phyloP scores from a whole-genome alignment of 1,140 invertebrate species.

The Pseudomyrmex sp. region DNA sequence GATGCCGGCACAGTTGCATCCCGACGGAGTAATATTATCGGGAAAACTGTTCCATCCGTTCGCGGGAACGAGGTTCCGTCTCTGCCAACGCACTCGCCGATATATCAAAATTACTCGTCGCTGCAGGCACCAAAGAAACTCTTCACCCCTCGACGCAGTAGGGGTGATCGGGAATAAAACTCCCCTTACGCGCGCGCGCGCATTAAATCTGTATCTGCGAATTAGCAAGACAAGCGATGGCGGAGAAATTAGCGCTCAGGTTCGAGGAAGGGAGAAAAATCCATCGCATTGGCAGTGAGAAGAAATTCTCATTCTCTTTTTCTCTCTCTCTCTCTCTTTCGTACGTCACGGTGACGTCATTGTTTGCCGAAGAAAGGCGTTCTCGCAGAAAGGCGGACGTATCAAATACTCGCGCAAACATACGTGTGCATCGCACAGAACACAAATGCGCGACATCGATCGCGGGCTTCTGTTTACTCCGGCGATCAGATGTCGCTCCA shows the following conservation, averaged over 20 bases:
- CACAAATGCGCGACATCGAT: slow-evolving; percentile 56
- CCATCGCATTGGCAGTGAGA: neutral
- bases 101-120: slow-evolving; percentile 81
- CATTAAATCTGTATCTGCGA: slow-evolving; percentile 36
- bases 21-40: slow-evolving; percentile 71
- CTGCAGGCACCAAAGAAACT: slow-evolving; percentile 4
- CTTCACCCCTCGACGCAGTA: neutral
- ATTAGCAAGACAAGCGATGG: slow-evolving; percentile 22
- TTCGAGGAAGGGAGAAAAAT: neutral
- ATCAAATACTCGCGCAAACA: slow-evolving; percentile 18
- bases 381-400: slow-evolving; percentile 15
- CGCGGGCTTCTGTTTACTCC: slow-evolving; percentile 63
- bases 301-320: slow-evolving; percentile 1
- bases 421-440: neutral
- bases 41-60: slow-evolving; percentile 52
- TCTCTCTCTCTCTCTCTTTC: neutral
- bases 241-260: slow-evolving; percentile 24
- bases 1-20: slow-evolving; percentile 44
- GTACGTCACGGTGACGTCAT: slow-evolving; percentile 57
- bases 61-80: slow-evolving; percentile 3
- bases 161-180: slow-evolving; percentile 3
- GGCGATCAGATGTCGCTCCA: slow-evolving; percentile 71
- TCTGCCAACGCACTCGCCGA: slow-evolving; percentile 46
- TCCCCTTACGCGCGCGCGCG: neutral
- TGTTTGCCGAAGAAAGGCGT: slow-evolving; percentile 60